Base-by-base conservation (phyloP, 1,140 invertebrate genomes). In the Diprion similis region DNA sequence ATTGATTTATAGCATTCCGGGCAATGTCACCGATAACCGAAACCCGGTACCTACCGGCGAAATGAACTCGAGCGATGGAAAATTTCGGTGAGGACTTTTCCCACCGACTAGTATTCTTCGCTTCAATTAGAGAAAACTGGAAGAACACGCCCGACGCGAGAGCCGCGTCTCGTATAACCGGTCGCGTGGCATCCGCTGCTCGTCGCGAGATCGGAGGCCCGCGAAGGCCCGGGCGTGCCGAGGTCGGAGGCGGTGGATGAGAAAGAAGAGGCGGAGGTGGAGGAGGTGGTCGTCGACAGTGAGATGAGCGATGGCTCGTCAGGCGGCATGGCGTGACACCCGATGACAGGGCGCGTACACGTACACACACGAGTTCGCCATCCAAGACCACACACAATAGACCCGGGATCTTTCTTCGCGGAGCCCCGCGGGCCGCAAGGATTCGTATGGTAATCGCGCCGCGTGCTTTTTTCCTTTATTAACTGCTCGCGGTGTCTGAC, bases 391-490 rank as follows among this genome's bases (percentile, higher is more conserved):
- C 81, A 80, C 79, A 79, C 76, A 81, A 80, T 76, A 78, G 73
- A 13, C 59, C 66, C 13, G 45, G 17, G 76, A 45, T 19, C 8
- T 46, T 18, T 68, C 47, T 67, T 74, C 37, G 59, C 69, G 66
- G 68, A 46, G 51, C 71, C 68, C 24, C 24, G 24, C 24, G 24
- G 71, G 75, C 67, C 71, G 46, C 64, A 47, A 68, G 78, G 72
- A 83, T 83, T 82, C 80, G 82, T 82, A 83, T 82, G 82, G 76
- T 83, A 83, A 83, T 83, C 74, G 66, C 47, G 24, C 71, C 66
- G 70, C 73, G 51, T 59, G 51, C 51, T 59, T 78, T 76, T 75
- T 78, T 47, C 65, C 77, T 81, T 80, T 81, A 82, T 83, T 78
- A 82, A 83, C 76, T 76, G 76, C 76, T 37, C 51, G 68, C 19